These are phyloP conservation scores for Bufo gargarizans DNA, from an alignment of 2,113 vertebrate species.

Conservation along the genomic window DNA sequence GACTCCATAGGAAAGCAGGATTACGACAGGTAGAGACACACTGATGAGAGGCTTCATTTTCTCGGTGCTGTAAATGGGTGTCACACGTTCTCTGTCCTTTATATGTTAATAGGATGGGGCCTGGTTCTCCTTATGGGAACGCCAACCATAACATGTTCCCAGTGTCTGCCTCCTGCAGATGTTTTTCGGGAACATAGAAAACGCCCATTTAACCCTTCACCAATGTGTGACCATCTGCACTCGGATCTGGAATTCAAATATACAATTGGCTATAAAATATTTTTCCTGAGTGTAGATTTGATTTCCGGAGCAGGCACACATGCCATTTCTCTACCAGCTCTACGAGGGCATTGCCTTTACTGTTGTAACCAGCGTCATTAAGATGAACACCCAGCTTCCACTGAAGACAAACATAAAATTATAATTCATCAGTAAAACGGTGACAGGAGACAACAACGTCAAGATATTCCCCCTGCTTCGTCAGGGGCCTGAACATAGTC, in stretches of 20 bases:
- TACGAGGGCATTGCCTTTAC: no score
- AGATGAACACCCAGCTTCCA: no score
- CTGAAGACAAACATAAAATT: no score
- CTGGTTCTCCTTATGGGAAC: background rate
- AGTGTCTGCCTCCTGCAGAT: slow-evolving; percentile 37
- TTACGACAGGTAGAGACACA: background rate
- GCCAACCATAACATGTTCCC: slow-evolving; percentile 26
- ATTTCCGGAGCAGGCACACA: no score
- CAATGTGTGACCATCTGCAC: background rate
- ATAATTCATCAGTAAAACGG: no score
- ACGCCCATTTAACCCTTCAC: slow-evolving; percentile 17
- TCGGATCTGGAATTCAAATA: background rate
- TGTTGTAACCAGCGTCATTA: no score
- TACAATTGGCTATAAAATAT: no score
- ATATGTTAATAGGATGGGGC: slow-evolving; percentile 43
- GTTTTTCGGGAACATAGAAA: slow-evolving; percentile 21
- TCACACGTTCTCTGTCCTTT: slow-evolving; percentile 2
- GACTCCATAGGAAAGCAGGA: slow-evolving; percentile 20
- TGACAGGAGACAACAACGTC: no score
- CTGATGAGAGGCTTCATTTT: slow-evolving; percentile 30
- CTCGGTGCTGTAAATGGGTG: background rate
- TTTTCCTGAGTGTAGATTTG: no score
- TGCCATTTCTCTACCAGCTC: no score
- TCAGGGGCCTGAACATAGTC: no score
- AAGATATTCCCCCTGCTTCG: no score